phyloP scores from a whole-genome alignment of 2,888 invertebrate species.

The Sesamia inferens region DNA sequence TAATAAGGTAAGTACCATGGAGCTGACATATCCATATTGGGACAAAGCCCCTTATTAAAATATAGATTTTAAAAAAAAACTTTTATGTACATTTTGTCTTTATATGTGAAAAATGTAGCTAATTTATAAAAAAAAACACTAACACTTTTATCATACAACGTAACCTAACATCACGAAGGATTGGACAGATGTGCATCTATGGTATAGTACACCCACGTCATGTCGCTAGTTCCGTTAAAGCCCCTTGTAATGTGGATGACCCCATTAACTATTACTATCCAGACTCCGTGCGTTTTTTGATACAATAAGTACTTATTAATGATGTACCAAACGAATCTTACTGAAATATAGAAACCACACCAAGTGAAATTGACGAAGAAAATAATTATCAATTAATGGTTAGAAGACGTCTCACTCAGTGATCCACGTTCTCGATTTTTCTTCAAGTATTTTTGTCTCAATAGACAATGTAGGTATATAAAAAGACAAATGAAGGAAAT shows the following conservation, averaged over 20 bases:
- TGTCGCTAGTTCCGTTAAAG: too few species aligned
- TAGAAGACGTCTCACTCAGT: not conserved
- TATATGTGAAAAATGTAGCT: too few species aligned
- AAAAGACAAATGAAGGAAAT: slow-evolving; percentile 52
- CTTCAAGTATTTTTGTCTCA: not conserved
- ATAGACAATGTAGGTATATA: slow-evolving; percentile 30
- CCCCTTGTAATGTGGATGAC: not conserved
- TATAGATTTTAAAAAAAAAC: too few species aligned
- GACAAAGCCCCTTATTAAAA: too few species aligned
- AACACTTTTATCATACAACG: not conserved
- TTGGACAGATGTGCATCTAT: not conserved
- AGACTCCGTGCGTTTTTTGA: not conserved
- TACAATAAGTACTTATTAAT: not conserved
- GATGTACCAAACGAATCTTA: not conserved
- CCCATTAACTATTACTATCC: not conserved
- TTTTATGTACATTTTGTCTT: too few species aligned
- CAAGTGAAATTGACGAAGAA: not conserved
- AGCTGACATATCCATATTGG: too few species aligned
- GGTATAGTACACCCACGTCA: too few species aligned
- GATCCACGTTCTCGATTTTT: slow-evolving; percentile 5
- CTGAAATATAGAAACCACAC: not conserved
- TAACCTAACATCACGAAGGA: not conserved
- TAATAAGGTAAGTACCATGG: too few species aligned
- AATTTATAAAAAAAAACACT: not conserved
- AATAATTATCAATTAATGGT: not conserved